Conservation (phyloP, 1,140 invertebrate genomes). For the Lasioglossum albipes region DNA sequence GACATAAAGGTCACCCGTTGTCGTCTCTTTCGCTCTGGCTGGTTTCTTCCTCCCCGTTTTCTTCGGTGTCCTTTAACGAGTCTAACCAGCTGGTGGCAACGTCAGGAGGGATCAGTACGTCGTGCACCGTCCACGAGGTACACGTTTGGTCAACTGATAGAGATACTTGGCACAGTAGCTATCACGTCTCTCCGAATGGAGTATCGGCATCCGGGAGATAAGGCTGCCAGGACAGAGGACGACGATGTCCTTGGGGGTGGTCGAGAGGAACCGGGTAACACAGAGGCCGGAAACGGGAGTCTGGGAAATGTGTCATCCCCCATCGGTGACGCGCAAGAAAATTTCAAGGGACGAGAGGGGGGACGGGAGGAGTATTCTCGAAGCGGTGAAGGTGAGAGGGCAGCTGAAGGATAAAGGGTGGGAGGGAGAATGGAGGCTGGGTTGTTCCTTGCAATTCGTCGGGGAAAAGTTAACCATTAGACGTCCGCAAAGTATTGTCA, state of each 20-base stretch:
- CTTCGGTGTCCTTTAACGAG: conserved; percentile 19
- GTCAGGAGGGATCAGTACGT: conserved; percentile 25
- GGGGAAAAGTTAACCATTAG: conserved; percentile 14
- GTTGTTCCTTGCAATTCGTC: not conserved
- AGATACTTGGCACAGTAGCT: too few relatives aligned
- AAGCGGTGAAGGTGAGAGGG: conserved; percentile 33
- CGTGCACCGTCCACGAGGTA: not conserved
- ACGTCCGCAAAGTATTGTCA: conserved; percentile 2
- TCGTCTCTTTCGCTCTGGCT: conserved; percentile 5
- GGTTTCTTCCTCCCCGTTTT: not conserved
- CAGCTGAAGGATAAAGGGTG: conserved; percentile 30
- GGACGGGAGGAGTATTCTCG: not conserved
- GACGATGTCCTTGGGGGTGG: not conserved
- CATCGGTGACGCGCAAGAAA: not conserved
- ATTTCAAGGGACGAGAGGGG: not conserved
- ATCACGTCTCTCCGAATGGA: too few relatives aligned
- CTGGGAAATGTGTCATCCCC: conserved; percentile 9
- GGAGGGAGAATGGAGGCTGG: too few relatives aligned
- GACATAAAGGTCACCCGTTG: conserved; percentile 55
- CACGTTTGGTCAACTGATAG: not conserved
- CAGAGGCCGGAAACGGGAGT: not conserved
- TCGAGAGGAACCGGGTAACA: too few relatives aligned
- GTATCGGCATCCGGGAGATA: not conserved
- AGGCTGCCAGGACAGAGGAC: not conserved
- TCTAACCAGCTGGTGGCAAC: conserved; percentile 47